Percentiles rank a stretch among this genome's conserved stretches.
Conservation (phyloP, 2,797 vertebrate species). For the Numenius phaeopus region DNA sequence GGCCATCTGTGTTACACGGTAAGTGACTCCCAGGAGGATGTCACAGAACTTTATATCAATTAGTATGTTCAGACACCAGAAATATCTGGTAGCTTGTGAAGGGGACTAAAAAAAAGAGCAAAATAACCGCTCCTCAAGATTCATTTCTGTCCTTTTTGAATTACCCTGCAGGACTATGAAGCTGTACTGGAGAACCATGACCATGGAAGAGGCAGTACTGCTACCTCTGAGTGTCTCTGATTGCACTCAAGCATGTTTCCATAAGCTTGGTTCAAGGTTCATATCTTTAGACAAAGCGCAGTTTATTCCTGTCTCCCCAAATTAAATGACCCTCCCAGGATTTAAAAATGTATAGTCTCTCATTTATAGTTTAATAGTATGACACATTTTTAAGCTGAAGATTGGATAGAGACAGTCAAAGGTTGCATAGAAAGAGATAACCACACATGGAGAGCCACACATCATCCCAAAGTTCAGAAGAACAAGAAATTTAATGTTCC, state of each 20-base stretch:
- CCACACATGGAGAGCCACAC: not conserved
- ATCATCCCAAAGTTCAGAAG: not conserved
- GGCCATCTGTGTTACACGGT: not conserved
- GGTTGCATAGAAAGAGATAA: not conserved
- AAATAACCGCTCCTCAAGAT: not conserved
- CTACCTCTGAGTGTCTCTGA: not conserved
- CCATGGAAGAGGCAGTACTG: not conserved
- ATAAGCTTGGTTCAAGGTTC: not conserved
- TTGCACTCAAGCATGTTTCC: not conserved
- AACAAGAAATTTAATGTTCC: not conserved
- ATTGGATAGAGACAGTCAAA: not conserved
- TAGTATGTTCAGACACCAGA: not conserved
- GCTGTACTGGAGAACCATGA: not conserved
- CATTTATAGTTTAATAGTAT: not conserved
- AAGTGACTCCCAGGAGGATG: not conserved
- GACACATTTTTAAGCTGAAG: not conserved
- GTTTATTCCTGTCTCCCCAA: not conserved
- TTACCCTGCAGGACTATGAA: not conserved
- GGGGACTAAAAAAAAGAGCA: accelerated
- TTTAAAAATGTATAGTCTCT: not conserved
- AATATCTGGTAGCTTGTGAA: not conserved
- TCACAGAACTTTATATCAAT: conserved; percentile 6
- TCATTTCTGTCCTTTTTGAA: not conserved
- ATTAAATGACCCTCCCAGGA: not conserved
- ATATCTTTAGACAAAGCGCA: not conserved